Conservation (phyloP, 1,140 invertebrate genomes). For the Hyles vespertilio region DNA sequence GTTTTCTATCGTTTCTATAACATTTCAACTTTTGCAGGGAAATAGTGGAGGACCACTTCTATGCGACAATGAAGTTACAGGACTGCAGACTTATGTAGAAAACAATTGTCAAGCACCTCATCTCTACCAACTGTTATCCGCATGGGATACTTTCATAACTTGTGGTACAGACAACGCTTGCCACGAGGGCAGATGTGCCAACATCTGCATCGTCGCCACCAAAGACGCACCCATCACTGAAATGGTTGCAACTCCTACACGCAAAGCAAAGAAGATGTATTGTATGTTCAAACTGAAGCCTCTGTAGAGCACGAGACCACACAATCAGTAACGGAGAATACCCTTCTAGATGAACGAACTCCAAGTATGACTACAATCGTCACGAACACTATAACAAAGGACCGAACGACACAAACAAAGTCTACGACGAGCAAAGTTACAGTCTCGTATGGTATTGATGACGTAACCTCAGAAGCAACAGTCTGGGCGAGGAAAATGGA, state of each 20-base stretch:
- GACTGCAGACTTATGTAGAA: slow-evolving; percentile 53
- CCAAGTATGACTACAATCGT: slow-evolving; percentile 3
- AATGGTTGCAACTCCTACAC: no score
- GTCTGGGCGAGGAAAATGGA: slow-evolving; percentile 16
- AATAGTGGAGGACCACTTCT: slow-evolving; percentile 61
- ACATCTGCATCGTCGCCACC: slow-evolving; percentile 36
- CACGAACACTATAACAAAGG: slow-evolving; percentile 1
- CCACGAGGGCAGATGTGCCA: slow-evolving; percentile 30
- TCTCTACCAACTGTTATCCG: slow-evolving; percentile 44
- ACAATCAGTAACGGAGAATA: not conserved
- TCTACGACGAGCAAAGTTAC: slow-evolving; percentile 29
- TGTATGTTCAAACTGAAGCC: not conserved
- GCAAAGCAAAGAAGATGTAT: not conserved
- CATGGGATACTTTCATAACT: slow-evolving; percentile 48
- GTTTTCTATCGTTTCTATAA: slow-evolving; percentile 11
- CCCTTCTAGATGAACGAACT: slow-evolving; percentile 1
- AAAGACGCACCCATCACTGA: slow-evolving; percentile 34
- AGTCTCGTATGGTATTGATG: not conserved
- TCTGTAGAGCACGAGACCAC: not conserved
- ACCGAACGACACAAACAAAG: slow-evolving; percentile 5
- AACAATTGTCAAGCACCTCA: slow-evolving; percentile 51
- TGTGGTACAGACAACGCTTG: slow-evolving; percentile 51
- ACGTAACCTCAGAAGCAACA: no score
- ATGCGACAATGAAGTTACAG: slow-evolving; percentile 45
- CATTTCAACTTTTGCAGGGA: slow-evolving; percentile 26